These are phyloP conservation scores for Nasonia vitripennis DNA, from an alignment of 1,140 invertebrate species.

Conservation along the genomic window DNA sequence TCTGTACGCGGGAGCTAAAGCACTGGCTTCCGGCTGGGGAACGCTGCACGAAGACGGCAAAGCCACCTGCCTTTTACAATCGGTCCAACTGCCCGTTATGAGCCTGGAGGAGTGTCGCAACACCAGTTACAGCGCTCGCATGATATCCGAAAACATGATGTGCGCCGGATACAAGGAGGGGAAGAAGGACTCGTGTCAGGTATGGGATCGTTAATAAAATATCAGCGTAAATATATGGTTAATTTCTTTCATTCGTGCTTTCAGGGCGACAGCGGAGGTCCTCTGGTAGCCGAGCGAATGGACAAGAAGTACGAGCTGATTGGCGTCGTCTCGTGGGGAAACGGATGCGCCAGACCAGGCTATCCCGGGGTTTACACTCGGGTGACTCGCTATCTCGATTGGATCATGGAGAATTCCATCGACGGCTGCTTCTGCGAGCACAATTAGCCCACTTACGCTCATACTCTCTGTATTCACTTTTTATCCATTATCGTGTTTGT, in stretches of 20 bases:
- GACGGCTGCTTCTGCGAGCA: constrained; percentile 78
- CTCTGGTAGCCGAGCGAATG: constrained; percentile 82
- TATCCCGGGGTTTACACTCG: constrained; percentile 84
- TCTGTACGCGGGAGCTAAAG: constrained; percentile 60
- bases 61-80: constrained; percentile 86
- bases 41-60: constrained; percentile 87
- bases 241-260: not conserved
- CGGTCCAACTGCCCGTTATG: constrained; percentile 89
- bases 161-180: constrained; percentile 89
- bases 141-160: constrained; percentile 91
- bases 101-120: constrained; percentile 85
- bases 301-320: constrained; percentile 87
- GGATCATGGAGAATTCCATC: constrained; percentile 79
- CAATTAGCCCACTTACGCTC: not conserved
- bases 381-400: constrained; percentile 80
- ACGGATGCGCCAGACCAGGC: constrained; percentile 75
- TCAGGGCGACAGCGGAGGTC: constrained; percentile 93
- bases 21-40: constrained; percentile 89
- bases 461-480: not conserved
- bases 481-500: not conserved
- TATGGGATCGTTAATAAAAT: constrained; percentile 60
- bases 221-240: too few species aligned
- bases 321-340: constrained; percentile 76
- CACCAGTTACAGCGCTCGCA: constrained; percentile 85
- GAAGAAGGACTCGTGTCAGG: constrained; percentile 90